These are phyloP conservation scores for Edolisoma coerulescens DNA, from an alignment of 2,113 vertebrate genomes.

Conservation along the genomic window DNA sequence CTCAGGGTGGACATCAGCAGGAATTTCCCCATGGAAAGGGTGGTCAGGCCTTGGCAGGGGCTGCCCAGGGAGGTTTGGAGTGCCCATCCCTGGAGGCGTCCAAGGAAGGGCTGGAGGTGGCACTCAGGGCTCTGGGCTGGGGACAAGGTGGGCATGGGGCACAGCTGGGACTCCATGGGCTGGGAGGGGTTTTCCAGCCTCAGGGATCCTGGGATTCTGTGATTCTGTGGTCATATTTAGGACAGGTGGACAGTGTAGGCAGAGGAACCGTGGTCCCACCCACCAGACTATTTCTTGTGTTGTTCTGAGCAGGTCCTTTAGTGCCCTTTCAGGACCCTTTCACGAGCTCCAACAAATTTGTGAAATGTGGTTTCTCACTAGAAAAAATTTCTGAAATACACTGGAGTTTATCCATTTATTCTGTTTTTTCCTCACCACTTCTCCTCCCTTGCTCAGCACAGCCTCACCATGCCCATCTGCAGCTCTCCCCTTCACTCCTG, in stretches of 20 bases:
- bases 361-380: neutral
- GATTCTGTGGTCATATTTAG: neutral
- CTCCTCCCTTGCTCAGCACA: neutral
- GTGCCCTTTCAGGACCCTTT: neutral
- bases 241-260: neutral
- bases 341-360: neutral
- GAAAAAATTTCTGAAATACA: neutral
- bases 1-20: neutral
- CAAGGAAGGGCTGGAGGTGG: neutral
- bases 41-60: neutral
- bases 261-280: neutral
- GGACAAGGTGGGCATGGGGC: accelerated
- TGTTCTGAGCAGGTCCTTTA: neutral
- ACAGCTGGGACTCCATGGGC: accelerated
- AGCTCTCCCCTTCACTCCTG: neutral
- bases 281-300: neutral
- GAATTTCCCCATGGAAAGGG: neutral
- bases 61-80: neutral
- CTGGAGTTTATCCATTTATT: neutral
- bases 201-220: neutral
- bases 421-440: neutral
- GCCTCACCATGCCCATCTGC: neutral
- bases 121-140: neutral
- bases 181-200: neutral
- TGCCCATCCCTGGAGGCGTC: neutral